Percentiles rank a stretch among this genome's conserved stretches.
These are phyloP conservation scores for Psammodynastes pulverulentus DNA, from an alignment of 2,113 vertebrate species.

Conservation along the genomic window DNA sequence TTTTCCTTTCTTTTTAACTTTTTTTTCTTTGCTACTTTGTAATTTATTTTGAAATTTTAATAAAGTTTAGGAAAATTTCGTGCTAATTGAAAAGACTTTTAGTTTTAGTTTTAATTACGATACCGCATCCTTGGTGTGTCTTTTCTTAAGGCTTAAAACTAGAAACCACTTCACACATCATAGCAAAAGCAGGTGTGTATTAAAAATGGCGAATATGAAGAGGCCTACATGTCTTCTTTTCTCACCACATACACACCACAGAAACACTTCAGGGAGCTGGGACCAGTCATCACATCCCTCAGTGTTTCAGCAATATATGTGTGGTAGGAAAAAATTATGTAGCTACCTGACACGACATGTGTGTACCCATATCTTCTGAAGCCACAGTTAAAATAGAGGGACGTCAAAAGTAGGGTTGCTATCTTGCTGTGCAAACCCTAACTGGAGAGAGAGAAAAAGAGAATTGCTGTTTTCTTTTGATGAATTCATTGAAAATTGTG, in stretches of 20 bases:
- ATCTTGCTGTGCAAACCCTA: background rate
- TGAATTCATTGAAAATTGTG: background rate
- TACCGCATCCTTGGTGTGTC: background rate
- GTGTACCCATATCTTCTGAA: background rate
- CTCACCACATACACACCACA: background rate
- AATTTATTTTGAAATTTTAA: background rate
- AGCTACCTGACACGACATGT: background rate
- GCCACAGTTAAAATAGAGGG: background rate
- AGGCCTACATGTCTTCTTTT: background rate
- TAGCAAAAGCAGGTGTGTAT: background rate
- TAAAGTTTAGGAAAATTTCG: background rate
- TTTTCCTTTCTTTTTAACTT: background rate
- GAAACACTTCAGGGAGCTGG: background rate
- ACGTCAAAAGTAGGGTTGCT: background rate
- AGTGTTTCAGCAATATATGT: background rate
- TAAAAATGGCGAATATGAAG: background rate
- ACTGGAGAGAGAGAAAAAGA: too few relatives aligned
- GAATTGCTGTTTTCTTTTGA: background rate
- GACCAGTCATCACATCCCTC: background rate
- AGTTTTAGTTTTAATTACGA: background rate
- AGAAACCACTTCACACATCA: background rate
- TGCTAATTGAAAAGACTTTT: background rate
- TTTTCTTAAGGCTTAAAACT: background rate
- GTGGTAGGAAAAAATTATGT: background rate
- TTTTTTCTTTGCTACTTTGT: background rate